Conservation (phyloP, 2,888 invertebrate genomes). For the Pyrgus malvae region DNA sequence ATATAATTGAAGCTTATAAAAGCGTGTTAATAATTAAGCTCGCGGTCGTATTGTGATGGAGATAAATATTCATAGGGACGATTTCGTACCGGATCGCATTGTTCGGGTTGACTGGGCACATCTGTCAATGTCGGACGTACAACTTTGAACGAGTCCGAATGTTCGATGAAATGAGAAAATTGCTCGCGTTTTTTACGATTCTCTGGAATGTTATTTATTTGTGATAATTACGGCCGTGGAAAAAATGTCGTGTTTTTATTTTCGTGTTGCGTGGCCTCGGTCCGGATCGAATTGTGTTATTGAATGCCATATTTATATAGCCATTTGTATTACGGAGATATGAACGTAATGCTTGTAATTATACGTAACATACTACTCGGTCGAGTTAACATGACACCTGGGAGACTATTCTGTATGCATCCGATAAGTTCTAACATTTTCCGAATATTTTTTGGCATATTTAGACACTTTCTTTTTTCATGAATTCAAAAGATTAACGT, state of each 20-base stretch:
- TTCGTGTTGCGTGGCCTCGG: neutral
- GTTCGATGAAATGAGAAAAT: constrained; percentile 27
- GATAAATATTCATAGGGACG: constrained; percentile 20
- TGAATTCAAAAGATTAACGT: too few relatives aligned
- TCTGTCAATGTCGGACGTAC: constrained; percentile 34
- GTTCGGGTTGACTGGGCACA: constrained; percentile 28
- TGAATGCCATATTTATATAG: constrained; percentile 3
- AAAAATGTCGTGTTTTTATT: constrained; percentile 12
- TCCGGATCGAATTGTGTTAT: constrained; percentile 5
- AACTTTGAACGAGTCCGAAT: constrained; percentile 28
- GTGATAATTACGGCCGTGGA: constrained; percentile 20
- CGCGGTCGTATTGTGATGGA: constrained; percentile 1
- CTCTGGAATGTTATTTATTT: constrained; percentile 24
- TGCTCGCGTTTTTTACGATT: constrained; percentile 17
- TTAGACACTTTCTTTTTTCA: too few relatives aligned
- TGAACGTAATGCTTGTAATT: too few relatives aligned
- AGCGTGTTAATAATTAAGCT: constrained; percentile 23
- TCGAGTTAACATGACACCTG: too few relatives aligned
- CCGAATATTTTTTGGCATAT: too few relatives aligned
- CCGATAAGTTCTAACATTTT: too few relatives aligned
- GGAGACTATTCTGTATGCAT: too few relatives aligned
- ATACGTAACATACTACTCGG: too few relatives aligned
- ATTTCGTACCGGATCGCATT: constrained; percentile 26
- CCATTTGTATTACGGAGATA: neutral
- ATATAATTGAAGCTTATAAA: too few relatives aligned